phyloP scores from a whole-genome alignment of 2,888 invertebrate genomes.

The Dicyrtoma fusca region DNA sequence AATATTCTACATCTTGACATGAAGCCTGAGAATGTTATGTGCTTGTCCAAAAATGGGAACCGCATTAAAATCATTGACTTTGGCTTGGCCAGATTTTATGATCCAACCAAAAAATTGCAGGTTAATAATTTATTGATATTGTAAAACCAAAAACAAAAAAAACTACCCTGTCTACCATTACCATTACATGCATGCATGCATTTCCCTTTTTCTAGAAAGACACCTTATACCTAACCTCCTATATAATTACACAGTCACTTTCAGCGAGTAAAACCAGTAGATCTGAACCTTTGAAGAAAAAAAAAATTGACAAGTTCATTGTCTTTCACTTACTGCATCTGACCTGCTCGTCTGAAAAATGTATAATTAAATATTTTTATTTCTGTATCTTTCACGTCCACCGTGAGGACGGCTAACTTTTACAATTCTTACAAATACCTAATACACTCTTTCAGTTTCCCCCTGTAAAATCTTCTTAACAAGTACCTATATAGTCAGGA shows the following conservation, averaged over 20 bases:
- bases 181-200: neutral
- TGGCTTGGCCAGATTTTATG: conserved; percentile 89
- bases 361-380: too few relatives aligned
- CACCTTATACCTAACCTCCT: neutral
- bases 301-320: conserved; percentile 22
- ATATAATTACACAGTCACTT: conserved; percentile 57
- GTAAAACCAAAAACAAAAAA: neutral
- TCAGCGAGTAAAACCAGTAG: conserved; percentile 62
- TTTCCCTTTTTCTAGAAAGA: conserved; percentile 2
- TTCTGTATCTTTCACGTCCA: too few relatives aligned
- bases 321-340: neutral
- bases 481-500: too few relatives aligned
- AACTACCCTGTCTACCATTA: conserved; percentile 1
- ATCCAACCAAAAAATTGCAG: conserved; percentile 87
- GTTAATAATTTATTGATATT: conserved; percentile 34
- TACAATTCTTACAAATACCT: too few relatives aligned
- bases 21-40: conserved; percentile 99
- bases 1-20: conserved; percentile 94
- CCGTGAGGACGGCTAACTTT: too few relatives aligned
- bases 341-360: too few relatives aligned
- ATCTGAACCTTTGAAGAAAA: neutral
- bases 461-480: too few relatives aligned
- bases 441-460: too few relatives aligned
- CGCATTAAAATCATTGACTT: conserved; percentile 99
- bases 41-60: conserved; percentile 94